Base-by-base conservation (phyloP, 2,888 invertebrate species). In the Dicycla oo region DNA sequence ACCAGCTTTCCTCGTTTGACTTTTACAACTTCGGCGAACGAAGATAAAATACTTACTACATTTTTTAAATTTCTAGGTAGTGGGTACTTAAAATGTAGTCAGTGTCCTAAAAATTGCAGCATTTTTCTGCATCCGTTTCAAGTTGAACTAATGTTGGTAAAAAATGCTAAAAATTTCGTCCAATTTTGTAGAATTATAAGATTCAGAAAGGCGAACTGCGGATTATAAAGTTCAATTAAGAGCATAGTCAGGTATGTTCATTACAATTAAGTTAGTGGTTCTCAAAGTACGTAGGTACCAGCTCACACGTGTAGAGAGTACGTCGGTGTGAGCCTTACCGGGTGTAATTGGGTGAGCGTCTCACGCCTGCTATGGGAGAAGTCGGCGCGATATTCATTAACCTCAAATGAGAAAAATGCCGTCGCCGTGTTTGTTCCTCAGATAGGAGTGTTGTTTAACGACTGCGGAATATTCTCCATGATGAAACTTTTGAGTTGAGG, bases 401-500 rank as follows among this genome's bases (percentile, higher is more conserved):
- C 93, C 93, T 93, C 90, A 91, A 94, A 93, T 93, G 92, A 92
- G 91, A 94, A 93, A 93, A 94, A 94, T 94, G 93, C 90, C 86
- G 82, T 81, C 84, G 84, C 80, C 85, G 82, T 87, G 87, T 89
- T 90, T 87, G 86, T 88, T 87, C 85, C 86, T 75, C 62, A 71
- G 75, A 76, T 76, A 82, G 77, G 57, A 77, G 77, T 73, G 69
- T 73, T 85, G 79, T 78, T 82, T 67, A 84, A 78, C 68, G 71
- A 71, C 77, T 69, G 47, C 63, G 61, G 68, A 71, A 83, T 73
- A 73, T 77, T 80, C 78, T 78, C 61, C 70, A 69, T 78, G 73
- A 81, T 79, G 69, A 75, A 78, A 78, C 71, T 76, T 77, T 74
- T 78, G 73, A 69, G 53, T 66, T 38, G 45, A 56, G 13, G 62